Percentiles rank a stretch among this genome's conserved stretches.
phyloP scores from a whole-genome alignment of 2,888 invertebrate species.

The Pheosia tremula region DNA sequence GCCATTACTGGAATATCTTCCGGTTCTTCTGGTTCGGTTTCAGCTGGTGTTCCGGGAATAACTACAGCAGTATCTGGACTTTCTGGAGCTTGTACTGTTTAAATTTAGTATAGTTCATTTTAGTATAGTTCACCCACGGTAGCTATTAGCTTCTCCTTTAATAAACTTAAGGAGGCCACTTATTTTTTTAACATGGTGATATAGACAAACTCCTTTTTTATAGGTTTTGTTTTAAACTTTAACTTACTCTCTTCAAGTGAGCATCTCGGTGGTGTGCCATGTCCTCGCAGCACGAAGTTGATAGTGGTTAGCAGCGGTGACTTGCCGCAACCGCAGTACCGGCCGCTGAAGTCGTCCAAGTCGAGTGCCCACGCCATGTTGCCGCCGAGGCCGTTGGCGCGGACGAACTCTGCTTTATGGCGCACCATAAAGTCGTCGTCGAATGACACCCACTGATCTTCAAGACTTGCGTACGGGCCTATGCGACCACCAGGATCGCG shows the following conservation, averaged over 20 bases:
- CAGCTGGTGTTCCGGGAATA: slow-evolving; percentile 17
- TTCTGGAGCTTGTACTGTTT: slow-evolving; percentile 39
- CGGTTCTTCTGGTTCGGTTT: slow-evolving; percentile 20
- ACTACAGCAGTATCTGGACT: slow-evolving; percentile 19
- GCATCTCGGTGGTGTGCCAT: slow-evolving; percentile 85
- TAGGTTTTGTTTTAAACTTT: neutral
- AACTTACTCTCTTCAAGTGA: slow-evolving; percentile 70
- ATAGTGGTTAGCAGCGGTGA: slow-evolving; percentile 92
- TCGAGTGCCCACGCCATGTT: slow-evolving; percentile 96
- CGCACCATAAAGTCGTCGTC: slow-evolving; percentile 94
- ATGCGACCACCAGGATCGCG: slow-evolving; percentile 92
- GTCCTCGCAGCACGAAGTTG: slow-evolving; percentile 90
- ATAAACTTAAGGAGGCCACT: too few relatives aligned
- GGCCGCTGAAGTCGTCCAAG: slow-evolving; percentile 93
- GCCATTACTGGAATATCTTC: slow-evolving; percentile 14
- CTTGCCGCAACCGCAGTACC: slow-evolving; percentile 90
- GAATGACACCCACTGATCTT: slow-evolving; percentile 97
- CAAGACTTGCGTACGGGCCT: slow-evolving; percentile 93
- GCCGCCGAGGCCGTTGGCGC: slow-evolving; percentile 91
- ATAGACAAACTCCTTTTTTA: too few relatives aligned
- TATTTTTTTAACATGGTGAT: too few relatives aligned
- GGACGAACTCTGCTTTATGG: slow-evolving; percentile 93
- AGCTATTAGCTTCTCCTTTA: too few relatives aligned
- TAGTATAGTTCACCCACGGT: too few relatives aligned
- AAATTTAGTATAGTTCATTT: slow-evolving; percentile 11